These are phyloP conservation scores for Stenoptilia bipunctidactyla DNA, from an alignment of 2,888 invertebrate species.

Conservation along the genomic window DNA sequence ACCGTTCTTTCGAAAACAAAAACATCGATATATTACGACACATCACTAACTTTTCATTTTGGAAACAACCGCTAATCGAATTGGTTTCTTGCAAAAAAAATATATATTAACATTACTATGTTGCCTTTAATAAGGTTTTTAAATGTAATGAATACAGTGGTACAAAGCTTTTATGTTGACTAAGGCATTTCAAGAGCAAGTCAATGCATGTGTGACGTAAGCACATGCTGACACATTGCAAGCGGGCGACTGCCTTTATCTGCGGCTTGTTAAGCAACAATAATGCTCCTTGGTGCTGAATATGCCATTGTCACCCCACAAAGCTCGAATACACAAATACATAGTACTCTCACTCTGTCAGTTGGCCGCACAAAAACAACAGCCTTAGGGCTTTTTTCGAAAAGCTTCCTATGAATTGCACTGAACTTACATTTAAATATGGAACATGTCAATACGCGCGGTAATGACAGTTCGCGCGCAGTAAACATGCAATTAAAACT, in stretches of 20 bases:
- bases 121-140: not conserved
- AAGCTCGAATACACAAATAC: constrained; percentile 22
- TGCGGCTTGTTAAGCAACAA: constrained; percentile 24
- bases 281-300: constrained; percentile 21
- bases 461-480: too few relatives aligned
- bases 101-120: not conserved
- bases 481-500: too few relatives aligned
- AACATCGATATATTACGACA: not conserved
- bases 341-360: constrained; percentile 24
- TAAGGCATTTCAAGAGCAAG: constrained; percentile 14
- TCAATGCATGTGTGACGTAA: constrained; percentile 16
- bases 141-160: not conserved
- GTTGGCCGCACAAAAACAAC: constrained; percentile 29
- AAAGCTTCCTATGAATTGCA: too few relatives aligned
- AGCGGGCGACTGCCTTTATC: constrained; percentile 22
- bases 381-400: constrained; percentile 15
- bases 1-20: not conserved
- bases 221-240: constrained; percentile 26
- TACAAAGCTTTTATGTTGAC: constrained; percentile 22
- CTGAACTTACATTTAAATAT: too few relatives aligned
- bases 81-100: not conserved
- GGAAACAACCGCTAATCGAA: not conserved
- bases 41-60: not conserved
- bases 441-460: too few relatives aligned
- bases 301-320: constrained; percentile 19